These are phyloP conservation scores for Drosophila auraria DNA, from an alignment of 1,140 invertebrate species.

Conservation along the genomic window DNA sequence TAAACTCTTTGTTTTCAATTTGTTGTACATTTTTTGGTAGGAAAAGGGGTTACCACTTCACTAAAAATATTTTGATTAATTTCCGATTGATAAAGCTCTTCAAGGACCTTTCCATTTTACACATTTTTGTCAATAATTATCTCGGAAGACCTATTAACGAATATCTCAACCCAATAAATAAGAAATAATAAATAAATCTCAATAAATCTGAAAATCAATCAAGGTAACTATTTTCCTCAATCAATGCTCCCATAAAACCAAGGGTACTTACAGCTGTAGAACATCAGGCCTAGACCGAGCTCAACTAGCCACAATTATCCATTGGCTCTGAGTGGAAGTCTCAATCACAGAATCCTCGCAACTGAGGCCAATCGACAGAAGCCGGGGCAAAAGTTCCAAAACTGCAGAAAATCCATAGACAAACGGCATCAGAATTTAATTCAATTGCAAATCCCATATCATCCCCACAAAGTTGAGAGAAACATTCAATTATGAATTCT, in stretches of 20 bases:
- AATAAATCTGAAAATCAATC: not conserved
- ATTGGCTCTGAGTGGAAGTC: constrained; percentile 9
- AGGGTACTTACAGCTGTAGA: not conserved
- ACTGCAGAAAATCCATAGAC: constrained; percentile 40
- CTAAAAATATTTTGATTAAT: no score
- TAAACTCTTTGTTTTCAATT: no score
- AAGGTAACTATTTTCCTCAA: not conserved
- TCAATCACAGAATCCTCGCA: constrained; percentile 24
- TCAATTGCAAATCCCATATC: constrained; percentile 60
- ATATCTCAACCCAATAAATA: no score
- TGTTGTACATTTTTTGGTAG: no score
- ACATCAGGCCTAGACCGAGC: not conserved
- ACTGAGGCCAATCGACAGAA: constrained; percentile 15
- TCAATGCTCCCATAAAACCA: not conserved
- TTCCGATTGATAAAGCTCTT: no score
- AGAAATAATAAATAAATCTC: no score
- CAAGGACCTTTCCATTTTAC: no score
- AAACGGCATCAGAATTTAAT: constrained; percentile 57
- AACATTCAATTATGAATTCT: constrained; percentile 63
- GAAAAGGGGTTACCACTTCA: no score
- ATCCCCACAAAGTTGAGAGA: constrained; percentile 46
- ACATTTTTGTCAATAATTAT: no score
- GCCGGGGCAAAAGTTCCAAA: constrained; percentile 20
- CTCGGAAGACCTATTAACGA: no score
- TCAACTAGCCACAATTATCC: constrained; percentile 37